These are phyloP conservation scores for Scaptomyza caliginosa DNA, from an alignment of 2,888 invertebrate genomes.

Conservation along the genomic window DNA sequence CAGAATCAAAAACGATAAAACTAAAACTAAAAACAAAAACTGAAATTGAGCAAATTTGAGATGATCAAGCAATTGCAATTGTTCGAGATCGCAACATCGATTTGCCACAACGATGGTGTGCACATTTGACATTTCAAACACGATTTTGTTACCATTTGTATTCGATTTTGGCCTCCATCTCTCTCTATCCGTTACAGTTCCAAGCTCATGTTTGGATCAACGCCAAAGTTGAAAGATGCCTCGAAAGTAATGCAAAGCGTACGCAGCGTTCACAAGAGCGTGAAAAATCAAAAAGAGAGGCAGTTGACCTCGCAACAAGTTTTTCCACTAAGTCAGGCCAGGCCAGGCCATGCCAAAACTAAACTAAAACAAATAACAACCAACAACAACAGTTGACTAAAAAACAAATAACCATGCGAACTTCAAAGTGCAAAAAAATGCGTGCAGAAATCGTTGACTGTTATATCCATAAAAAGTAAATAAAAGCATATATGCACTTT, in stretches of 20 bases:
- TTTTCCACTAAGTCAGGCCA: conserved; percentile 67
- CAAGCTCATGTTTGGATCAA: conserved; percentile 23
- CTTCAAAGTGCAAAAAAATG: conserved; percentile 63
- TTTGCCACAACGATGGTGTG: conserved; percentile 35
- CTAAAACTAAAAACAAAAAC: conserved; percentile 30
- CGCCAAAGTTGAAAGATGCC: conserved; percentile 73
- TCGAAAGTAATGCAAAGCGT: conserved; percentile 62
- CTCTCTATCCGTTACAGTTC: conserved; percentile 29
- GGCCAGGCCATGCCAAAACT: too few species aligned
- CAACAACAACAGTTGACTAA: conserved; percentile 14
- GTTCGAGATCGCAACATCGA: conserved; percentile 42
- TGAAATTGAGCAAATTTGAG: conserved; percentile 39
- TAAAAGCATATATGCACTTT: conserved; percentile 3
- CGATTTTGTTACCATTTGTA: conserved; percentile 62
- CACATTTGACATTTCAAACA: conserved; percentile 73
- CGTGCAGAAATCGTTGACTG: conserved; percentile 68
- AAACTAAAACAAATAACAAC: conserved; percentile 1
- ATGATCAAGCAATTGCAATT: conserved; percentile 64
- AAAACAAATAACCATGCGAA: conserved; percentile 39
- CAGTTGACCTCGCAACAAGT: conserved; percentile 76
- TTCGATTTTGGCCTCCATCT: conserved; percentile 44
- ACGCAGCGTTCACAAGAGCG: conserved; percentile 52
- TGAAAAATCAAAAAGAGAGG: conserved; percentile 70
- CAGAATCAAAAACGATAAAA: conserved; percentile 37
- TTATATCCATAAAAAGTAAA: conserved; percentile 24